Evolutionary conservation across 2,797 vertebrate genomes (phyloP).

Genomic region (Clarias pachynema): DNA sequence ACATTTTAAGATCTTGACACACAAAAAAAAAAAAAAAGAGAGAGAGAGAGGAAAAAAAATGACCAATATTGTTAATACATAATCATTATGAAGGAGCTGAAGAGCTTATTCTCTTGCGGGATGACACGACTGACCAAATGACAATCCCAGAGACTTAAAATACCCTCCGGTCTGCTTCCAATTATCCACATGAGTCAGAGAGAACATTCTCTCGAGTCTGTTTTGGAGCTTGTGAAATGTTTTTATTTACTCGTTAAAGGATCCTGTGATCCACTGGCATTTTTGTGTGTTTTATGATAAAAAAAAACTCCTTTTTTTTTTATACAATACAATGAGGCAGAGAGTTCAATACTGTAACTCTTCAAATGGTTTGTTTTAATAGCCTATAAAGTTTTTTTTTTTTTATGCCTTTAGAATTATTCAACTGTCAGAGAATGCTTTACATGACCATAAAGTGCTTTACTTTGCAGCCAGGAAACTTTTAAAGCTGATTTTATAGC

Average conservation of each 20-base stretch:
- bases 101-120: conserved; percentile 17
- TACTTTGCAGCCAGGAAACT: neutral
- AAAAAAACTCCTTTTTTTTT: neutral
- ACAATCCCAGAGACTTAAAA: conserved; percentile 21
- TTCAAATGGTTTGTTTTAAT: neutral
- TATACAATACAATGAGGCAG: neutral
- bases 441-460: no score
- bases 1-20: neutral
- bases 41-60: neutral
- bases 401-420: neutral
- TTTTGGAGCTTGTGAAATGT: neutral
- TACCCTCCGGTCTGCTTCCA: conserved; percentile 42
- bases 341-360: neutral
- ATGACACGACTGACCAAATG: conserved; percentile 14
- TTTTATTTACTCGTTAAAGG: conserved; percentile 18
- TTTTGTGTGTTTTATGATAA: neutral
- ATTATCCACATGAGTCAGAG: conserved; percentile 35
- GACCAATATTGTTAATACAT: neutral
- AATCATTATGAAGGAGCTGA: conserved; percentile 14
- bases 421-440: neutral
- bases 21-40: neutral
- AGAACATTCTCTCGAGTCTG: conserved; percentile 39
- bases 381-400: neutral
- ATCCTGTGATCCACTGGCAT: neutral
- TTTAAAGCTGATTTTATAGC: neutral